These are phyloP conservation scores for Lasioglossum calceatum DNA, from an alignment of 2,888 invertebrate species.

Conservation along the genomic window DNA sequence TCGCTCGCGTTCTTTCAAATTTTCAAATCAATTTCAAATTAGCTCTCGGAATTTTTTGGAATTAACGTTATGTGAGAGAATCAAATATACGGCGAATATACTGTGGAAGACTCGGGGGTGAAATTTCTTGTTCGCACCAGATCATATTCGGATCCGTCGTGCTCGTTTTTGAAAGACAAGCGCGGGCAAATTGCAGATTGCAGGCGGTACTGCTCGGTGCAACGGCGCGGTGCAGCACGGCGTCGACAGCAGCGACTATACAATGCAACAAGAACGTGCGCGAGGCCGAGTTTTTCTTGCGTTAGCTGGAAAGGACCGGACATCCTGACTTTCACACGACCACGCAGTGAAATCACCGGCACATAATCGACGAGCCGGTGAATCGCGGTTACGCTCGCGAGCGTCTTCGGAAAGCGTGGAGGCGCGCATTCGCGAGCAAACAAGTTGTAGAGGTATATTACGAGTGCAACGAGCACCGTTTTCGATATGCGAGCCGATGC, in stretches of 20 bases:
- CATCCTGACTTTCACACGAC: constrained; percentile 75
- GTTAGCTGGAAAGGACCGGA: constrained; percentile 63
- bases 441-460: constrained; percentile 9
- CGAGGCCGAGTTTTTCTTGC: constrained; percentile 44
- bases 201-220: background rate
- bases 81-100: no score
- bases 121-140: background rate
- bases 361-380: constrained; percentile 46
- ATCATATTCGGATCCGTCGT: background rate
- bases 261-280: constrained; percentile 28
- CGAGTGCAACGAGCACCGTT: constrained; percentile 3
- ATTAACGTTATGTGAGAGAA: no score
- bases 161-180: background rate
- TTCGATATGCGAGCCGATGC: constrained; percentile 6
- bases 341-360: constrained; percentile 71
- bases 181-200: background rate
- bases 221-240: background rate
- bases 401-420: constrained; percentile 83
- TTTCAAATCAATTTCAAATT: background rate
- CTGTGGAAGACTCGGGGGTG: no score
- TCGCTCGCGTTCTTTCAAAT: background rate
- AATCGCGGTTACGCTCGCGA: constrained; percentile 77
- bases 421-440: constrained; percentile 60
- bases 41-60: background rate
- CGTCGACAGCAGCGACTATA: background rate